Evolutionary conservation across 2,888 invertebrate species (phyloP), one percentile per base, ranked within the genome.

Genomic region (Melanargia galathea): DNA sequence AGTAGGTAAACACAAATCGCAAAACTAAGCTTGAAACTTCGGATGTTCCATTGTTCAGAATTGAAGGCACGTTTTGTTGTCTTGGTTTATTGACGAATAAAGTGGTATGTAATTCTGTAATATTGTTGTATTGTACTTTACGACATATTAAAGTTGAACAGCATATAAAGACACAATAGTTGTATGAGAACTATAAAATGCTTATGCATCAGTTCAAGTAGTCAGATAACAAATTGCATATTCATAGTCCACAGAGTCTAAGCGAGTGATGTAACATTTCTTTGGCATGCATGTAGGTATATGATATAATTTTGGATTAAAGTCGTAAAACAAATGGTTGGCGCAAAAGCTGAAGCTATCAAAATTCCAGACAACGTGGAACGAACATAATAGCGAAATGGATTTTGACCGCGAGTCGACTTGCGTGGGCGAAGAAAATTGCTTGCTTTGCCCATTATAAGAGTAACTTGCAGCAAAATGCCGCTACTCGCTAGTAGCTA

Each of bases 341-440:
- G 60, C 63, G 54, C 54, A 46, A 22, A 51, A 58, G 62, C 33
- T 63, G 49, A 52, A 60, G 61, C 22, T 64, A 65, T 65, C 66
- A 63, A 63, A 57, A 63, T 63, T 69, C 60, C 54, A 68, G 66
- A 57, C 63, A 68, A 66, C 62, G 33, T 45, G 46, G 60, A 63
- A 66, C 63, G 40, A 68, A 64, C 55, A 67, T 66, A 63, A 51
- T 7, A 66, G 60, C 61, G 62, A 70, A 71, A 66, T 66, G 65
- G 66, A 68, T 64, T 70, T 65, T 68, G 71, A 71, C 68, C 70
- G 70, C 71, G 68, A 60, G 57, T 54, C 62, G 56, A 52, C 62
- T 68, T 64, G 70, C 67, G 71, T 70, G 68, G 66, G 67, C 58
- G 62, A 48, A 63, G 70, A 56, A 68, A 71, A 71, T 70, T 69